Evolutionary conservation across 2,797 vertebrate species (phyloP), one percentile per base, ranked within the genome.

Genomic region (Mormyrops attenuatus): DNA sequence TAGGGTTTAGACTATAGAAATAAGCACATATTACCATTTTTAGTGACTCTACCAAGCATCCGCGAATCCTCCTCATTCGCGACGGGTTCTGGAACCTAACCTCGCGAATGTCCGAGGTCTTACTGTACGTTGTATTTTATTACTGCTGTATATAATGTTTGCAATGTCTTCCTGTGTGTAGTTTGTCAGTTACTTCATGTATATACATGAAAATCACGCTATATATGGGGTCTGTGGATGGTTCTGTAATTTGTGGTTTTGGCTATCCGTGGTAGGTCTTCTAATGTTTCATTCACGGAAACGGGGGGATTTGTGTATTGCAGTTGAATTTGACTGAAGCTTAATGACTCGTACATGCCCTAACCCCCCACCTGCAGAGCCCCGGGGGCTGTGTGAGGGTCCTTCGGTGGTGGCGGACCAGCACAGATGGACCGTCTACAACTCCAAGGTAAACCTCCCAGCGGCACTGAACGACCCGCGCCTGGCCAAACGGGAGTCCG

Each of bases 391-490:
- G 93, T 95, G 95, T 89, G 97, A 97, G 89, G 96, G 97, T 82
- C 98, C 97, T 2, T 99, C 97, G 1, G 95, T 99, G 93, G 97
- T 99, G 93, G 96, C 94, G 13, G 98, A 99, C 94, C 98, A 99
- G 93, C 97, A 98, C 93, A 94, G 96, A 92, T 99, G 98, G 98
- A 99, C 98, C 90, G 95, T 99, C 92, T 99, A 97, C 95, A 98
- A 98, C 96, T 99, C 98, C 52, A 98, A 98, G 97, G 98, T 99
- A 91, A 99, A 99, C 95, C 97, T 99, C 82, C 98, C 98, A 57
- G 98, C 98, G 53, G 98, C 97, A 69, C 95, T 99, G 91, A 99
- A 99, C 90, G 98, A 99, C 95, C 98, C 98, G 86, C 96, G 98
- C 77, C 97, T 99, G 87, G 96, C 97, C 94, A 99, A 99, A 94